A percentile compares a stretch with the other conserved stretches of the same genome.
Evolutionary conservation across 2,888 invertebrate species (phyloP).

Genomic region (Mechanitis messenoides): DNA sequence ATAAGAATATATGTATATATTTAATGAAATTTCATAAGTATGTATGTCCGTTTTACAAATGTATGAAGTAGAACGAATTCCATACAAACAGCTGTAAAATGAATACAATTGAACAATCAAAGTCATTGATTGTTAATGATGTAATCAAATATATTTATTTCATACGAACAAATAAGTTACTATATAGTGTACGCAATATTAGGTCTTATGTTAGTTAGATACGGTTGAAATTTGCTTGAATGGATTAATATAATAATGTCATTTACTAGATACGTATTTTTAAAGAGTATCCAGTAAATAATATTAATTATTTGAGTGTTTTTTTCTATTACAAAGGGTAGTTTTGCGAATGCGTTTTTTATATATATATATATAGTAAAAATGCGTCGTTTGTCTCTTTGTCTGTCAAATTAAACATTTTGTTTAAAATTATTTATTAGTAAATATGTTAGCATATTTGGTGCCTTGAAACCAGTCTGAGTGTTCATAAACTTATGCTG

Average conservation of each 20-base stretch:
- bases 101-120: slow-evolving; percentile 5
- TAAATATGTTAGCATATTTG: not conserved
- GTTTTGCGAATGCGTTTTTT: too few species aligned
- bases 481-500: not conserved
- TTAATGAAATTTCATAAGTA: too few species aligned
- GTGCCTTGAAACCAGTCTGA: not conserved
- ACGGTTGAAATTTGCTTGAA: slow-evolving; percentile 1
- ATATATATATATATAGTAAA: too few species aligned
- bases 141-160: too few species aligned
- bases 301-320: too few species aligned
- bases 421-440: not conserved
- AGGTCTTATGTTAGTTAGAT: slow-evolving; percentile 11
- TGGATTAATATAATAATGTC: not conserved
- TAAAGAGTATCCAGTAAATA: too few species aligned
- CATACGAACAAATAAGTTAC: not conserved
- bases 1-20: not conserved
- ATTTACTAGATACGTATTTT: too few species aligned
- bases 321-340: too few species aligned
- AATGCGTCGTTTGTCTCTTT: not conserved
- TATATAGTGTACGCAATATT: slow-evolving; percentile 11
- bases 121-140: not conserved
- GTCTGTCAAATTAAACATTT: not conserved
- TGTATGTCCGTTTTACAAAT: too few species aligned
- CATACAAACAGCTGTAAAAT: too few species aligned
- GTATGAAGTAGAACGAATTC: too few species aligned